Conservation (phyloP, 2,888 invertebrate species). For the Phoenoteleia sp. region DNA sequence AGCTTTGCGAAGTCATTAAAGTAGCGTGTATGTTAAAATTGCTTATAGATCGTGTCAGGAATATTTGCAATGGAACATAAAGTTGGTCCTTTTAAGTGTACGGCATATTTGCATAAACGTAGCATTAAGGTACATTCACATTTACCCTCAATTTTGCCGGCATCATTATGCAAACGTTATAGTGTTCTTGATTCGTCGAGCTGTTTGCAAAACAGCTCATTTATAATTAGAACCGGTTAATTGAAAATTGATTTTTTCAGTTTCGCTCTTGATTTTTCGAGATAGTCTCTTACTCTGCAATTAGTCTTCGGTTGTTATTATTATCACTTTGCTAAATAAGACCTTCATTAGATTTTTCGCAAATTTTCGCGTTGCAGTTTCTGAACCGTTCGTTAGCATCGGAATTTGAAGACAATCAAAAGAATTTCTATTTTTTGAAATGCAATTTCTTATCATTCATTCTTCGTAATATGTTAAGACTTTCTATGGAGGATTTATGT, state of each 20-base stretch:
- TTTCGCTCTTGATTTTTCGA: conserved; percentile 14
- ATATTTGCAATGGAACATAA: conserved; percentile 45
- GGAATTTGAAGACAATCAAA: no score
- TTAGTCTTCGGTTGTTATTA: background rate
- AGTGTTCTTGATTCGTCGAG: conserved; percentile 27
- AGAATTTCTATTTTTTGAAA: no score
- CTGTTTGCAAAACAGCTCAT: conserved; percentile 10
- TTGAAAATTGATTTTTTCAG: conserved; percentile 31
- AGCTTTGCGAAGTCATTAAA: conserved; percentile 13
- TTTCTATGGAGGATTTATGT: no score
- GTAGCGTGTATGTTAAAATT: conserved; percentile 18
- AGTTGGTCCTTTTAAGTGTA: conserved; percentile 28
- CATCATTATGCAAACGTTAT: conserved; percentile 54
- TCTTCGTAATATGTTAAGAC: no score
- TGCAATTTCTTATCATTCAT: no score
- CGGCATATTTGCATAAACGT: conserved; percentile 54
- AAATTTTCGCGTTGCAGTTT: no score
- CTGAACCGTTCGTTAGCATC: no score
- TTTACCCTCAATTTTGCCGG: conserved; percentile 63
- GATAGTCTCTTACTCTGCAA: no score
- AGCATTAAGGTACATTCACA: conserved; percentile 51
- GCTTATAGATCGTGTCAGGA: conserved; percentile 20
- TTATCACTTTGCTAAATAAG: background rate
- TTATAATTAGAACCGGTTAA: conserved; percentile 51
- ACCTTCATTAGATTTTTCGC: background rate